A percentile compares a stretch with the other conserved stretches of the same genome.
These are phyloP conservation scores for Coreoperca whiteheadi DNA, from an alignment of 2,113 vertebrate genomes.

Conservation along the genomic window DNA sequence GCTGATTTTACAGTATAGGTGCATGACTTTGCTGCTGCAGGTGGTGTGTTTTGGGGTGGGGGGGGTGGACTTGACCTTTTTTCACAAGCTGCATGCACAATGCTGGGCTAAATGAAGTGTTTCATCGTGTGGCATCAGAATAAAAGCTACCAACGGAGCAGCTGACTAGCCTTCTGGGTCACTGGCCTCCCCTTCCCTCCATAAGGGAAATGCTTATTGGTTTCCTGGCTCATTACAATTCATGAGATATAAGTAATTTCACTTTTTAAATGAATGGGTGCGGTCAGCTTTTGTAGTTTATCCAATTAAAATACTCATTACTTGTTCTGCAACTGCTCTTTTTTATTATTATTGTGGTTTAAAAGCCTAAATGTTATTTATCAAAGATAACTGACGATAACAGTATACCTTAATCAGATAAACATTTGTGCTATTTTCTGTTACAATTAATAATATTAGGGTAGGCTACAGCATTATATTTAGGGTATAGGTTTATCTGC, in stretches of 20 bases:
- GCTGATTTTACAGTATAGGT: conserved; percentile 22
- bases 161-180: conserved; percentile 18
- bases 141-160: conserved; percentile 32
- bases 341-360: neutral
- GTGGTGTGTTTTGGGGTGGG: conserved; percentile 23
- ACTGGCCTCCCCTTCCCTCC: conserved; percentile 5
- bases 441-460: neutral
- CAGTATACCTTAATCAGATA: no score
- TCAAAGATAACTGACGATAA: neutral
- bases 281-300: neutral
- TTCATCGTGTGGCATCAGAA: conserved; percentile 1
- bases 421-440: neutral
- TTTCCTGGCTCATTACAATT: neutral
- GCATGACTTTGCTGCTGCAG: conserved; percentile 21
- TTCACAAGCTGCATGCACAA: conserved; percentile 12
- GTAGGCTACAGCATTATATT: neutral
- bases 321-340: neutral
- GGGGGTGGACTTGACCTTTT: neutral
- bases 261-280: neutral
- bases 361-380: neutral
- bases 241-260: neutral
- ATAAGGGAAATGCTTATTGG: neutral
- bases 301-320: neutral
- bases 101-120: neutral
- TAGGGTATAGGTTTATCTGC: neutral